Evolutionary conservation across 2,888 invertebrate genomes (phyloP).

Genomic region (Arrhopalites spinosus): DNA sequence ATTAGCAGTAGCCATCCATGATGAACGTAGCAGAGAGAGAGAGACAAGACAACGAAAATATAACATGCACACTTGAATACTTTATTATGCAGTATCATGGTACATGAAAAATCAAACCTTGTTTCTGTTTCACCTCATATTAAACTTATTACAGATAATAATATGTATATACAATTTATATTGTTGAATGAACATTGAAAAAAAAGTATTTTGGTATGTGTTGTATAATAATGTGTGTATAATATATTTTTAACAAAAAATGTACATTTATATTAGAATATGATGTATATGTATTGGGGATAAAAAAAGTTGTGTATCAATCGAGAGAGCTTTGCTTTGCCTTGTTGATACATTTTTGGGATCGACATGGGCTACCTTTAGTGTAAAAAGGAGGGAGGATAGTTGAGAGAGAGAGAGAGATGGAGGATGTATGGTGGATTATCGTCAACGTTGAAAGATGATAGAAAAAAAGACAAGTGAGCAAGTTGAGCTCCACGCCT

Average conservation of each 20-base stretch:
- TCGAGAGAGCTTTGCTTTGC: not conserved
- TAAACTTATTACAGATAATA: not conserved
- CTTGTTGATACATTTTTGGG: not conserved
- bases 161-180: not conserved
- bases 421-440: constrained; percentile 36
- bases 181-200: too few relatives aligned
- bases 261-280: too few relatives aligned
- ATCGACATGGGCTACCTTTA: too few relatives aligned
- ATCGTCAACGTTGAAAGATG: constrained; percentile 23
- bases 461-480: constrained; percentile 27
- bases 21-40: not conserved
- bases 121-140: not conserved
- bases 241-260: too few relatives aligned
- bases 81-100: not conserved
- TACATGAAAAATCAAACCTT: not conserved
- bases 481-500: constrained; percentile 18
- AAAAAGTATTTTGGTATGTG: too few relatives aligned
- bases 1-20: constrained; percentile 28
- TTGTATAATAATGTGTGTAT: too few relatives aligned
- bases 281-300: not conserved
- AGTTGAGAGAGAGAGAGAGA: not conserved
- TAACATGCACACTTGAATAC: not conserved
- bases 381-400: not conserved
- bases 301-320: not conserved
- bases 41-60: too few relatives aligned